Base-by-base conservation (phyloP, 2,888 invertebrate genomes). In the Drosophila meridionalis region DNA sequence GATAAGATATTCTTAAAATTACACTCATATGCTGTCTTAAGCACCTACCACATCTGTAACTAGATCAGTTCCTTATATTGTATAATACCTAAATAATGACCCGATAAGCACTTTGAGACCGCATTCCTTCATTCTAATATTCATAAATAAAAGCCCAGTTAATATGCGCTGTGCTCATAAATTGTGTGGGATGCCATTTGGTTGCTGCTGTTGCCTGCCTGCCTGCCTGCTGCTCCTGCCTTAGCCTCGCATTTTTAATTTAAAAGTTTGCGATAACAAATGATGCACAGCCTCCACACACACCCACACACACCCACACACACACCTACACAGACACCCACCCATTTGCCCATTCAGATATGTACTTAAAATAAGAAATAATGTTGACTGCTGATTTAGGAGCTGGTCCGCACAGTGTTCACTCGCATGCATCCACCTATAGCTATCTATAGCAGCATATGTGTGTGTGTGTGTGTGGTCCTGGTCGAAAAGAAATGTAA, bases 201-300 rank as follows among this genome's bases (percentile, higher is more conserved):
- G 43, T 20, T n/a, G n/a, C 43, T 40, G 36, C 14, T 28, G 34
- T 8, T 9, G 8, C 36, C 12, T 28, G 7, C 42, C 45, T 20
- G 45, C n/a, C 4, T 4, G 50, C n/a, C 20, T 36, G 20, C 30
- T n/a, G 52, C 69, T 66, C 63, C 38, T 40, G 26, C 58, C 45
- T 58, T 32, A 42, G 53, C 73, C 68, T 68, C 61, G 55, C 80
- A 66, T 70, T 90, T 83, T 87, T 88, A 89, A 88, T 90, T 90
- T 88, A 80, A 88, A 88, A 88, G 91, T 88, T 90, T 85, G 91
- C 80, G 90, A 90, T 88, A 88, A 88, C 88, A 90, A 88, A 88
- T 88, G 88, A 90, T 80, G 91, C 79, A 81, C 88, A 87, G 75
- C 78, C 88, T 34, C 63, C 36, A 38, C 53, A 53, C 61, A 56